Evolutionary conservation across 1,140 invertebrate species (phyloP).

Genomic region (Medauroidea extradentata): DNA sequence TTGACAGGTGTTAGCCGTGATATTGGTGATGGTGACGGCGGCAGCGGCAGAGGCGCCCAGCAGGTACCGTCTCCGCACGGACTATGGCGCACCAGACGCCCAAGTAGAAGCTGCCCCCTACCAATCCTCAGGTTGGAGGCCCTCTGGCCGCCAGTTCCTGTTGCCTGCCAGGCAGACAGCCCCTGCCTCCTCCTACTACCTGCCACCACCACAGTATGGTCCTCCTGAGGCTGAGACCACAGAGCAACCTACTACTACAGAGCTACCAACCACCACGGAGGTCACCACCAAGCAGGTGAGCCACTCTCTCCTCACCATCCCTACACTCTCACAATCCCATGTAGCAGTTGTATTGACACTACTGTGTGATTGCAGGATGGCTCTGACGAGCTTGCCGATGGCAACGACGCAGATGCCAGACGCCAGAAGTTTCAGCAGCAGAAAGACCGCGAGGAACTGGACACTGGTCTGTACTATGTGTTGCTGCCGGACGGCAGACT

Average conservation of each 20-base stretch:
- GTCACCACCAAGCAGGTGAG: constrained; percentile 8
- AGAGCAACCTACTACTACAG: constrained; percentile 6
- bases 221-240: background rate
- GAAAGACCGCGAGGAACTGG: constrained; percentile 7
- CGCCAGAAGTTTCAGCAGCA: background rate
- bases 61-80: background rate
- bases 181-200: constrained; percentile 6
- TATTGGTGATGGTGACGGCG: background rate
- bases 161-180: constrained; percentile 8
- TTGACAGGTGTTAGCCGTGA: background rate
- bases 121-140: constrained; percentile 7
- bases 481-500: constrained; percentile 23
- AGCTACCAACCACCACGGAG: background rate
- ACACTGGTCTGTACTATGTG: constrained; percentile 21
- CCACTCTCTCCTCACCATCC: too few relatives aligned
- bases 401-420: background rate
- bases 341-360: too few relatives aligned
- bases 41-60: background rate
- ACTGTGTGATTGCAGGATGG: background rate
- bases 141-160: constrained; percentile 14
- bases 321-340: too few relatives aligned
- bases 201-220: background rate
- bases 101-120: constrained; percentile 4
- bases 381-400: constrained; percentile 2
- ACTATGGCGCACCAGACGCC: background rate